Evolutionary conservation across 2,888 invertebrate genomes (phyloP), one percentile per base, ranked within the genome.

Genomic region (Esperia sulphurella): DNA sequence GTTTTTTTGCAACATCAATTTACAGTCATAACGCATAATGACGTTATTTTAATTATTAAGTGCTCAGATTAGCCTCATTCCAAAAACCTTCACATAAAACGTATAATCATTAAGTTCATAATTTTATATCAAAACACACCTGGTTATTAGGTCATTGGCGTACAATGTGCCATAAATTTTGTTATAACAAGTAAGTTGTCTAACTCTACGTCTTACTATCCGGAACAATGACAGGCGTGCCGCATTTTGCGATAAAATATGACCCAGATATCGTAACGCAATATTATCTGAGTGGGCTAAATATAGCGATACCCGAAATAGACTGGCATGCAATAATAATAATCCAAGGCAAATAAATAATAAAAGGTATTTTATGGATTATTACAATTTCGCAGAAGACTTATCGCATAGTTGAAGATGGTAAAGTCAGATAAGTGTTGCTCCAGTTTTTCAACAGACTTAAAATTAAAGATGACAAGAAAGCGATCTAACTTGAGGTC

Each of bases 241-340:
- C 55, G 58, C 38, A 58, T 45, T 57, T 52, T 9, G 56, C 53
- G 71, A 75, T 75, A 74, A 70, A 61, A 57, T 54, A 54, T 66
- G 66, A 59, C 71, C 67, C 47, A 74, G 50, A 67, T 68, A 58
- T 8, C 51, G 51, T 52, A 55, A 39, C 35, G 8, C 31, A 53
- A 53, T 54, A 48, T 57, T 61, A 58, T 59, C 59, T 49, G 46
- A 49, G 53, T 55, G 50, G 49, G 53, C 58, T 57, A 63, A 56
- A 64, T 62, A 55, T 53, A 46, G 41, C 8, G 10, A 33, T 8
- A 28, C 31, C 46, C 10, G 29, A 46, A 46, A 46, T 46, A 46
- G 46, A 41, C 30, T 21, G 30, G 35, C n/a, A 35, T 6, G 10
- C n/a, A n/a, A n/a, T n/a, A 35, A 35, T 35, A 31, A 12, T 2